Conservation (phyloP, 35 echinoderm and acorn worm genomes). For the Lytechinus variegatus region DNA sequence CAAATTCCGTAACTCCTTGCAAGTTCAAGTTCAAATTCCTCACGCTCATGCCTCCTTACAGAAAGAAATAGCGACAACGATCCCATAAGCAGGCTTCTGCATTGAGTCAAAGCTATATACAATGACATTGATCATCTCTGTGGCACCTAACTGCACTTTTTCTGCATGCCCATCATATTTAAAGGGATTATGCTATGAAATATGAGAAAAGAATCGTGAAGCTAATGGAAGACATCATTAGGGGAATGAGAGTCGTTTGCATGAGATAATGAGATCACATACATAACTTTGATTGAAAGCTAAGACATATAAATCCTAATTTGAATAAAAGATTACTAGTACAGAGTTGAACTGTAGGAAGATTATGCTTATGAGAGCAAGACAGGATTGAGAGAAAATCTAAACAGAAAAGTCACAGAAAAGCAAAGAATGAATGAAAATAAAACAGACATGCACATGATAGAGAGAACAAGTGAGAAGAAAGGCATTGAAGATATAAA, state of each 20-base stretch:
- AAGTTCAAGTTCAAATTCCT: slow-evolving; percentile 19
- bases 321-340: neutral
- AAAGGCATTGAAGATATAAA: neutral
- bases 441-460: neutral
- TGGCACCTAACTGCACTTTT: neutral
- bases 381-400: neutral
- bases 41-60: neutral
- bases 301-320: neutral
- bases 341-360: neutral
- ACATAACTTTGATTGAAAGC: neutral
- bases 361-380: neutral
- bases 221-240: neutral
- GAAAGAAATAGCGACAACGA: neutral
- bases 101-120: neutral
- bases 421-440: neutral
- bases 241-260: neutral
- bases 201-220: neutral
- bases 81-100: neutral
- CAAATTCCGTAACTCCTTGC: neutral
- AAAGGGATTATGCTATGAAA: neutral
- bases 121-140: neutral
- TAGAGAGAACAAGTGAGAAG: neutral
- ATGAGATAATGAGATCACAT: neutral
- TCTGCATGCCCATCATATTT: neutral
- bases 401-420: neutral